Base-by-base conservation (phyloP, 2,888 invertebrate species). In the Trichopoda pennipes region DNA sequence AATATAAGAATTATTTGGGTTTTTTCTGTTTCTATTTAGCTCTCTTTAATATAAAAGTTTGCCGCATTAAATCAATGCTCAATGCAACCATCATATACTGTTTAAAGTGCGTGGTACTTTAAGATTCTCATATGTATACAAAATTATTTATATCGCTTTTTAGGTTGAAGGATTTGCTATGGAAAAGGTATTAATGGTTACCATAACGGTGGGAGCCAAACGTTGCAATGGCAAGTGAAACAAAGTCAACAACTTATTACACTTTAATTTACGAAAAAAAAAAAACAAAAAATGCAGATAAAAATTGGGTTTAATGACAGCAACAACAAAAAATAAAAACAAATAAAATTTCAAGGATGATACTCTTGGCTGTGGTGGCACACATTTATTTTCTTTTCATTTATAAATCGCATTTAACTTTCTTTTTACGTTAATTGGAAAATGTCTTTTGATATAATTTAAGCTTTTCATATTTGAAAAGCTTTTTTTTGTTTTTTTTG, bases 231-330 rank as follows among this genome's bases (percentile, higher is more conserved):
- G 56, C 16, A 64, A 74, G 23, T 56, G 64, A 21, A 23, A 66
- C 44, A 38, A 66, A 76, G 61, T 76, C 63, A 42, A 53, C 44
- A 60, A 68, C 14, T 53, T 76, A 68, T 75, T 68, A 21, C 75
- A 60, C 51, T 42, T 49, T 28, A 17, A 32, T 38, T 61, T 55
- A 32, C 19, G 42, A 55, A 55, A 7, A 35, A n/a, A n/a, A n/a
- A n/a, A n/a, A n/a, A n/a, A n/a, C n/a, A n/a, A n/a, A n/a, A 56
- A 49, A 38, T 38, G 28, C 42, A n/a, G 64, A 23, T 75, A 42
- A 17, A 60, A 60, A 49, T 66, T 64, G 16, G 9, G 21, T 56
- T 66, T 47, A n/a, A 49, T 21, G 73, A 23, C 21, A 56, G 47
- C 17, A 53, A 21, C 9, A 53, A 14, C 14, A 14, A 14, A 19